These are phyloP conservation scores for Cheiracanthium punctorium DNA, from an alignment of 2,888 invertebrate species.

Conservation along the genomic window DNA sequence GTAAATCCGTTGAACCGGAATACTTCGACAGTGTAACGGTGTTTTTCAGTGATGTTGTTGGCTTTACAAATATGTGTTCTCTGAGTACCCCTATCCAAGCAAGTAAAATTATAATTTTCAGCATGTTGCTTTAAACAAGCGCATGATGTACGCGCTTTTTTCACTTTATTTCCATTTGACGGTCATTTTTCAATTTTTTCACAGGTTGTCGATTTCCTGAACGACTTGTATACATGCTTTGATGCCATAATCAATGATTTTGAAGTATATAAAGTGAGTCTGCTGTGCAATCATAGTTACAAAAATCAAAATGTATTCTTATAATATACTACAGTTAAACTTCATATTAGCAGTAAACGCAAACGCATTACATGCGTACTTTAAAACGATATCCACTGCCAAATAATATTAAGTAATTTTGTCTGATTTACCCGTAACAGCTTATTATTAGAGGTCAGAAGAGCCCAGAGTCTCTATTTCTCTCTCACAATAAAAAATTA, in stretches of 20 bases:
- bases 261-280: conserved; percentile 73
- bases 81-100: conserved; percentile 77
- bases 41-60: conserved; percentile 79
- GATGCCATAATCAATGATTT: conserved; percentile 73
- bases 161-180: background rate
- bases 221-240: conserved; percentile 73
- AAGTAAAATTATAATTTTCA: conserved; percentile 20
- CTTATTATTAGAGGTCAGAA: too few species aligned
- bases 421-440: too few species aligned
- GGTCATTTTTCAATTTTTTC: background rate
- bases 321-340: too few species aligned
- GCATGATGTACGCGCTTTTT: conserved; percentile 2
- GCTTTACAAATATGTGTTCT: conserved; percentile 78
- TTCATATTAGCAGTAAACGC: too few species aligned
- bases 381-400: too few species aligned
- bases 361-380: too few species aligned
- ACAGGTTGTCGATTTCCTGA: conserved; percentile 79
- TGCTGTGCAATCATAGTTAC: too few species aligned
- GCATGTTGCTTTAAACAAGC: conserved; percentile 73
- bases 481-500: too few species aligned
- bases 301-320: background rate
- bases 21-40: conserved; percentile 76
- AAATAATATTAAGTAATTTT: too few species aligned
- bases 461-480: too few species aligned
- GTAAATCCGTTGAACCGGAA: conserved; percentile 78